Conservation (phyloP, 2,113 vertebrate species). For the Psilopsiagon aymara region DNA sequence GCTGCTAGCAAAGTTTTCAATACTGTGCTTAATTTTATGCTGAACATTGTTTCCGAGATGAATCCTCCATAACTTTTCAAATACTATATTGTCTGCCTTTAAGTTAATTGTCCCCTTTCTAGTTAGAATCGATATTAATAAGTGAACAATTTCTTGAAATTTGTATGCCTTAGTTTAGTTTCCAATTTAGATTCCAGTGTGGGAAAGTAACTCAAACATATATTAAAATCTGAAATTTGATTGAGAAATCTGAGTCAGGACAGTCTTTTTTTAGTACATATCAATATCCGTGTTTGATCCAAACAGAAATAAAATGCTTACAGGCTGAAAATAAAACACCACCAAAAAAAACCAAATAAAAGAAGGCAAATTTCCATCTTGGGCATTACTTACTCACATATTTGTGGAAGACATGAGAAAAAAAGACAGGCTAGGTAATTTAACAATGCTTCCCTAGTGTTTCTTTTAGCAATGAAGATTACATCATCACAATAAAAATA, state of each 20-base stretch:
- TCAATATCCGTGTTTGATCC: background rate
- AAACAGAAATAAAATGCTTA: background rate
- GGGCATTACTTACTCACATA: fast-evolving
- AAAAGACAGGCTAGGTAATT: background rate
- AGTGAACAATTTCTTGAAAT: background rate
- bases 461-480: background rate
- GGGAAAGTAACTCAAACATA: background rate
- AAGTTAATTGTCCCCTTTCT: background rate
- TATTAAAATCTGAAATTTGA: background rate
- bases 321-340: background rate
- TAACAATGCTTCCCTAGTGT: background rate
- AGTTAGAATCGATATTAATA: background rate
- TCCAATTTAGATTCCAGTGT: background rate
- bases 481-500: background rate
- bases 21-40: background rate
- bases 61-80: background rate
- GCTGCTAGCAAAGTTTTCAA: background rate
- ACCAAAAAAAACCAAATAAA: too few species aligned
- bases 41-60: background rate
- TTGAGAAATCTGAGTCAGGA: background rate
- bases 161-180: background rate
- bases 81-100: background rate
- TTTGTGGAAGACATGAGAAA: background rate
- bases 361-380: background rate
- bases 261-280: background rate